phyloP scores from a whole-genome alignment of 2,113 vertebrate species.

The Phyllostomus discolor region DNA sequence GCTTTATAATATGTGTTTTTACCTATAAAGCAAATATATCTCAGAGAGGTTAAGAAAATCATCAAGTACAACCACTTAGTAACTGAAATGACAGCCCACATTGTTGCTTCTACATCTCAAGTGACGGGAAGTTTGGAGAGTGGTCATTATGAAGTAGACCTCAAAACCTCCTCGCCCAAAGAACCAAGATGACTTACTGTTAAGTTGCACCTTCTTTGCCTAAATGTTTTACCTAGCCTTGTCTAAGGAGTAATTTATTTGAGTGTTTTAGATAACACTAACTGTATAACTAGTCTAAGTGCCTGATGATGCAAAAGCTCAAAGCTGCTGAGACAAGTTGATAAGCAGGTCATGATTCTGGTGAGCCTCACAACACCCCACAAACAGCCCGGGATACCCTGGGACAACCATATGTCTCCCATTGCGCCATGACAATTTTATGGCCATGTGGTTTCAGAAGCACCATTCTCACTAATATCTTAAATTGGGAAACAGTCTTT shows the following conservation, averaged over 20 bases:
- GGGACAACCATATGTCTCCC: no score
- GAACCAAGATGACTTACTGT: not conserved
- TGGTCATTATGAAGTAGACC: not conserved
- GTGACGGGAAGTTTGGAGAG: not conserved
- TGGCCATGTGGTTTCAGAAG: not conserved
- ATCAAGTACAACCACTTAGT: not conserved
- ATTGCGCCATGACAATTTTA: not conserved
- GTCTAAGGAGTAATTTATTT: not conserved
- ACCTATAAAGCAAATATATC: not conserved
- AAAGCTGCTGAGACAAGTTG: not conserved
- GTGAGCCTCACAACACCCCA: not conserved
- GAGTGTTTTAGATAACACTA: not conserved
- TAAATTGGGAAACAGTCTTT: not conserved
- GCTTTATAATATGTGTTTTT: not conserved
- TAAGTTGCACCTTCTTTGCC: not conserved
- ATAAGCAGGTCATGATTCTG: not conserved
- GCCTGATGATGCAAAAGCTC: not conserved
- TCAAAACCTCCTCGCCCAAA: not conserved
- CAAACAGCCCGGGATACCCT: rapidly evolving
- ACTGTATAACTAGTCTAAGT: not conserved
- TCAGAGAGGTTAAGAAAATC: not conserved
- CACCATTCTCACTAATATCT: not conserved
- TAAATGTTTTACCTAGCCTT: not conserved
- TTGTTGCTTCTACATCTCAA: not conserved
- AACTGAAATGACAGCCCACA: not conserved